Evolutionary conservation across 2,888 invertebrate genomes (phyloP), one percentile per base, ranked within the genome.

Genomic region (Ectemnius continuus): DNA sequence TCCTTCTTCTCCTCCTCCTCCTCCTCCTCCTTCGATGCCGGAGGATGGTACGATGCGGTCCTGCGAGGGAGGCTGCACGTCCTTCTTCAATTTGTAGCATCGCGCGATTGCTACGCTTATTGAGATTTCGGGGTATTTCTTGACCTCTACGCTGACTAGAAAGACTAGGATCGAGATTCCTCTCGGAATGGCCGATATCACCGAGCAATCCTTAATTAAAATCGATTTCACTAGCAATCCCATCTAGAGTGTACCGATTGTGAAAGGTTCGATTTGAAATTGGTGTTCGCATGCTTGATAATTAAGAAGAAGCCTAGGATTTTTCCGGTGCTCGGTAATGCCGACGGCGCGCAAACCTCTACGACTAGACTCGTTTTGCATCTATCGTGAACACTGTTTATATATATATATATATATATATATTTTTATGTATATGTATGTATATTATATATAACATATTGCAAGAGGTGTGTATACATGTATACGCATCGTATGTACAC

Each of bases 401-500:
- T 61, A 56, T 74, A 62, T 61, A 61, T 61, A 57, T 73, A 59
- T 57, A 28, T 68, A 73, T 66, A 70, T 61, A 48, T 74, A 60
- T 61, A 61, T 61, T 48, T 73, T 52, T 59, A 28, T 68, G 71
- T 66, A 75, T 76, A 72, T 74, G 70, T 67, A 73, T 48, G 16
- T 48, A 48, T 48, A 48, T 48, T 48, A 48, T 59, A 36, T 59
- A 56, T 67, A 26, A 72, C 65, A 73, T 48, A 48, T 48, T 48
- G 28, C 28, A 36, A 36, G 28, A 36, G 28, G 28, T 36, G 16
- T 48, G 48, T 48, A 48, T 61, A 36, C 57, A 46, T 67, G 18
- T 69, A 57, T 59, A 69, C 59, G 56, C 63, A 62, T 74, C 48
- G 47, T 79, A 76, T 73, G 80, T 84, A 86, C 84, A 84, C 59